phyloP scores from a whole-genome alignment of 2,113 vertebrate genomes.

The Gyps fulvus region DNA sequence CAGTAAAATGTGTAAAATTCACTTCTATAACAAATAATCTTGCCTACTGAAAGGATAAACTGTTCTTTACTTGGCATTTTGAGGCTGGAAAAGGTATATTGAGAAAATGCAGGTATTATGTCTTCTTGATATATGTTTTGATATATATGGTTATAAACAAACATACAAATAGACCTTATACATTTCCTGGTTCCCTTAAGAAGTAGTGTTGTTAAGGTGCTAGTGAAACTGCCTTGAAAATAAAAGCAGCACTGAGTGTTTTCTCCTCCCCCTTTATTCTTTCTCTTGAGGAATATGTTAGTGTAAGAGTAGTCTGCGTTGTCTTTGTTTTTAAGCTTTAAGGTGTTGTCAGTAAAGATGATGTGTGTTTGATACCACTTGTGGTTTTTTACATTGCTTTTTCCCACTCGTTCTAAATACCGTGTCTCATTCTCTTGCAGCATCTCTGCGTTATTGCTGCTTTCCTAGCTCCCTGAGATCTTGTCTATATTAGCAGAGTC shows the following conservation, averaged over 20 bases:
- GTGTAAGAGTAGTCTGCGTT: neutral
- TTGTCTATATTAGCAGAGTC: neutral
- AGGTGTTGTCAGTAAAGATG: neutral
- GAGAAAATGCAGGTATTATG: neutral
- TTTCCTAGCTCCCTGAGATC: neutral
- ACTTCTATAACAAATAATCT: neutral
- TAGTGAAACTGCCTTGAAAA: neutral
- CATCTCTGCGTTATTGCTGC: neutral
- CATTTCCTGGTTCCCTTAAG: neutral
- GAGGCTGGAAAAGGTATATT: neutral
- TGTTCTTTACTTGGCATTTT: neutral
- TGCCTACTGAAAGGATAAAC: slow-evolving; percentile 2
- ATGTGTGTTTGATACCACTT: neutral
- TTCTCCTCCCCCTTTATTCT: neutral
- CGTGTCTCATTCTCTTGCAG: neutral
- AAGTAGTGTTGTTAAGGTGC: neutral
- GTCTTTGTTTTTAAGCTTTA: slow-evolving; percentile 18
- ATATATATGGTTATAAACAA: neutral
- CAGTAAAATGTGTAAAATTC: neutral
- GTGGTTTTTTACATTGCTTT: neutral
- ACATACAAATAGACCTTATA: neutral
- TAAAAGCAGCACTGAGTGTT: neutral
- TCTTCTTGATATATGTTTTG: neutral
- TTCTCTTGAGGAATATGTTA: neutral
- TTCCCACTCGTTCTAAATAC: neutral